A percentile compares a stretch with the other conserved stretches of the same genome.
Evolutionary conservation across 1,140 invertebrate genomes (phyloP).

Genomic region (Zaprionus davidi): DNA sequence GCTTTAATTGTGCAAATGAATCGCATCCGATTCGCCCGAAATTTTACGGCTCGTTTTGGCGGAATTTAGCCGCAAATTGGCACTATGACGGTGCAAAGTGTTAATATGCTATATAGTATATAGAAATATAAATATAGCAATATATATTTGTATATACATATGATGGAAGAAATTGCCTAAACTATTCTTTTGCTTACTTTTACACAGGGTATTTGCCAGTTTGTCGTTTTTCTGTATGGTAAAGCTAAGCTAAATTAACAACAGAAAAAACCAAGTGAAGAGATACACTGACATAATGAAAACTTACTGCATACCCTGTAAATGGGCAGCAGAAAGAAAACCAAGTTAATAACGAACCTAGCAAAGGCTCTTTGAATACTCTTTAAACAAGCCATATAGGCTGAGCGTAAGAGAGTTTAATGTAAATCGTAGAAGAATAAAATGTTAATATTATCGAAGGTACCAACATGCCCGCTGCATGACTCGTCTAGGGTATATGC

Average conservation of each 20-base stretch:
- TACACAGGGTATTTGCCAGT: neutral
- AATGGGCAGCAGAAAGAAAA: neutral
- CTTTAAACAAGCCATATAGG: no score
- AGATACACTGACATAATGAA: neutral
- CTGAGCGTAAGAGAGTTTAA: no score
- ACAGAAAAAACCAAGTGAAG: neutral
- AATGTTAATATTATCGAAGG: neutral
- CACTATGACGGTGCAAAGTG: neutral
- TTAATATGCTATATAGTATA: neutral
- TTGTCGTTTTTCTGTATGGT: neutral
- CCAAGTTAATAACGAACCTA: neutral
- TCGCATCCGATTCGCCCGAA: constrained; percentile 63
- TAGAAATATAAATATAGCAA: neutral
- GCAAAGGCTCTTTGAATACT: no score
- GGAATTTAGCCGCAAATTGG: neutral
- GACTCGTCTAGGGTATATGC: neutral
- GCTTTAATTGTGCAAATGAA: constrained; percentile 74
- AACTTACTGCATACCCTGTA: neutral
- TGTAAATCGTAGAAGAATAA: no score
- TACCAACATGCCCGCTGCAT: neutral
- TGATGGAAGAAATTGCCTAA: neutral
- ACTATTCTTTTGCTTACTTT: neutral
- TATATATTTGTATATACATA: neutral
- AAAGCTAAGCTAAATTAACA: neutral
- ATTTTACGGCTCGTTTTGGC: constrained; percentile 55